Evolutionary conservation across 2,888 invertebrate genomes (phyloP).

Genomic region (Hemithea aestivaria): DNA sequence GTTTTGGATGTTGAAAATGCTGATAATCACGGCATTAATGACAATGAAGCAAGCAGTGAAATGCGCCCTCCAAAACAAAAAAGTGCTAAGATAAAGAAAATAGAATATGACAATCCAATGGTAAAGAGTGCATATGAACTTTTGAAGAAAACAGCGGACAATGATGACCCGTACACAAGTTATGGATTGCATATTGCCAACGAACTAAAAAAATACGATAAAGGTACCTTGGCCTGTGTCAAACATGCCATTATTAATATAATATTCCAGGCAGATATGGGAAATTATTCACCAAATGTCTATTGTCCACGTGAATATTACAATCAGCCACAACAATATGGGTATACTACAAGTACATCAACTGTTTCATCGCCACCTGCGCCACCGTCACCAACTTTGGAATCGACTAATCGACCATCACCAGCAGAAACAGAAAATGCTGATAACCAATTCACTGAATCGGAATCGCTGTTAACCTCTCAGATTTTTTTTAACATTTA

Average conservation of each 20-base stretch:
- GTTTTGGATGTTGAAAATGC: no score
- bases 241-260: conserved; percentile 24
- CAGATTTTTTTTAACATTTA: no score
- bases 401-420: no score
- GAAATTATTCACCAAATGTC: no score
- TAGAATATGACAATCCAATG: no score
- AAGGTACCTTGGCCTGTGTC: conserved; percentile 4
- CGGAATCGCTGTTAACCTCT: conserved; percentile 22
- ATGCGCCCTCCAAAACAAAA: conserved; percentile 18
- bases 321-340: conserved; percentile 17
- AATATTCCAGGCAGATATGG: conserved; percentile 24
- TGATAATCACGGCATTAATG: conserved; percentile 8
- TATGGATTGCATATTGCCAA: conserved; percentile 24
- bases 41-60: conserved; percentile 21
- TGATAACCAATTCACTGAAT: no score
- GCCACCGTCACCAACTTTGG: no score
- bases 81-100: no score
- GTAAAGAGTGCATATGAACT: no score
- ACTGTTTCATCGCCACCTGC: no score
- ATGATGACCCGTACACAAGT: conserved; percentile 23
- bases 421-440: conserved; percentile 19
- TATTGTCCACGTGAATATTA: no score
- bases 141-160: no score
- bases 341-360: conserved; percentile 20
- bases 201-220: conserved; percentile 23